Conservation (phyloP, 2,888 invertebrate species). For the Fragum fragum region DNA sequence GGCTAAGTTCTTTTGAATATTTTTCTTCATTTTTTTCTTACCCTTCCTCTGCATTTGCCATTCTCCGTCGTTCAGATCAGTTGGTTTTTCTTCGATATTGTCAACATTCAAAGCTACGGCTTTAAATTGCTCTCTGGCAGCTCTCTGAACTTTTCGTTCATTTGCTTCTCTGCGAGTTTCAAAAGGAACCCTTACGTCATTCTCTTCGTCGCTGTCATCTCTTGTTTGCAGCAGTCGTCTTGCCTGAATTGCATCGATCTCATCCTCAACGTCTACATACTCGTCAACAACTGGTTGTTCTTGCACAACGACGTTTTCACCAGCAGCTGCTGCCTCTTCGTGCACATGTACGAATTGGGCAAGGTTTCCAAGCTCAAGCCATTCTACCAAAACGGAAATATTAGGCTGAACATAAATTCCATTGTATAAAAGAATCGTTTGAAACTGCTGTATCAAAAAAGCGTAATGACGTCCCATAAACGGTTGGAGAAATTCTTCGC, state of each 20-base stretch:
- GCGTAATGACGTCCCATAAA: slow-evolving; percentile 53
- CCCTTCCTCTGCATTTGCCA: slow-evolving; percentile 51
- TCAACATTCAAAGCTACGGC: slow-evolving; percentile 56
- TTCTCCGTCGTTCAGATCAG: slow-evolving; percentile 33
- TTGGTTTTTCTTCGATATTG: slow-evolving; percentile 39
- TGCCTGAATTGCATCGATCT: slow-evolving; percentile 66
- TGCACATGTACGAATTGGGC: slow-evolving; percentile 50
- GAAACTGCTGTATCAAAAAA: slow-evolving; percentile 46
- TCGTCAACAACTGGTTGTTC: slow-evolving; percentile 68
- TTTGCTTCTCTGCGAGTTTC: slow-evolving; percentile 4
- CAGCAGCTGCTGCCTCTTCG: slow-evolving; percentile 36
- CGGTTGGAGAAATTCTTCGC: slow-evolving; percentile 70
- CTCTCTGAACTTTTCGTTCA: slow-evolving; percentile 14
- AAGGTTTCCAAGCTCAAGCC: slow-evolving; percentile 73
- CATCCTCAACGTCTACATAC: slow-evolving; percentile 67
- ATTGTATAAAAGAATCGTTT: slow-evolving; percentile 35
- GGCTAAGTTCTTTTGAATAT: slow-evolving; percentile 60
- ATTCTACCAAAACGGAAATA: slow-evolving; percentile 67
- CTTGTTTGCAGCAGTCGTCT: slow-evolving; percentile 61
- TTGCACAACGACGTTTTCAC: neutral
- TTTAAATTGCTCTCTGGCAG: slow-evolving; percentile 36
- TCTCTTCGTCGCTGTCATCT: slow-evolving; percentile 59
- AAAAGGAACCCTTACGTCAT: slow-evolving; percentile 30
- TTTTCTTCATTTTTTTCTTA: slow-evolving; percentile 63
- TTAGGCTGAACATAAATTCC: neutral